phyloP scores from a whole-genome alignment of 2,888 invertebrate genomes.

The Mesorhabditis sp. region DNA sequence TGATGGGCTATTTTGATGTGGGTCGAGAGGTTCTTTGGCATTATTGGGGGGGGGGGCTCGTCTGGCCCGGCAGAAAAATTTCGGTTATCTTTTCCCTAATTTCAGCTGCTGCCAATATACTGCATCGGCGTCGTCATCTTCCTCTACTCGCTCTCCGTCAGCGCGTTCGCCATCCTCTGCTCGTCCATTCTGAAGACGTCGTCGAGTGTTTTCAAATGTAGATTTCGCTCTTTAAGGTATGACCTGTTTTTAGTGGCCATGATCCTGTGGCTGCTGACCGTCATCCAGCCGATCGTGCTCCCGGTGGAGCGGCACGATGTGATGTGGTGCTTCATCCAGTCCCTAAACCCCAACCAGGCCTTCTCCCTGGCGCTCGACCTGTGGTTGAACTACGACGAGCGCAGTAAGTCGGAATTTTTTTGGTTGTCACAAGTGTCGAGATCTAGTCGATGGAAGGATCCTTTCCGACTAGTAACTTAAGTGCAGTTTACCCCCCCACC shows the following conservation, averaged over 20 bases:
- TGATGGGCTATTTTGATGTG: conserved; percentile 10
- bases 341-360: conserved; percentile 41
- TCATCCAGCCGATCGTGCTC: conserved; percentile 15
- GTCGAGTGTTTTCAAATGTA: too few species aligned
- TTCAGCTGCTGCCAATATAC: conserved; percentile 18
- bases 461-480: too few species aligned
- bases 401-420: conserved; percentile 18
- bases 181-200: not conserved
- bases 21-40: too few species aligned
- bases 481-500: too few species aligned
- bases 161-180: conserved; percentile 16
- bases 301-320: conserved; percentile 11
- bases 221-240: not conserved
- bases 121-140: conserved; percentile 22
- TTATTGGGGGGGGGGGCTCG: not conserved
- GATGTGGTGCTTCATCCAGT: conserved; percentile 26
- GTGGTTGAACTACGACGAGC: conserved; percentile 38
- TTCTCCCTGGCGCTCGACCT: conserved; percentile 35
- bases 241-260: conserved; percentile 18
- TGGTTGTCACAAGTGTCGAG: not conserved
- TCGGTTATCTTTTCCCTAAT: conserved; percentile 16
- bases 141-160: conserved; percentile 32
- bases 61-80: not conserved
- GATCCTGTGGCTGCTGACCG: conserved; percentile 22
- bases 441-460: too few species aligned